phyloP scores from a whole-genome alignment of 2,888 invertebrate genomes.

The Hipparchia sbordonii region DNA sequence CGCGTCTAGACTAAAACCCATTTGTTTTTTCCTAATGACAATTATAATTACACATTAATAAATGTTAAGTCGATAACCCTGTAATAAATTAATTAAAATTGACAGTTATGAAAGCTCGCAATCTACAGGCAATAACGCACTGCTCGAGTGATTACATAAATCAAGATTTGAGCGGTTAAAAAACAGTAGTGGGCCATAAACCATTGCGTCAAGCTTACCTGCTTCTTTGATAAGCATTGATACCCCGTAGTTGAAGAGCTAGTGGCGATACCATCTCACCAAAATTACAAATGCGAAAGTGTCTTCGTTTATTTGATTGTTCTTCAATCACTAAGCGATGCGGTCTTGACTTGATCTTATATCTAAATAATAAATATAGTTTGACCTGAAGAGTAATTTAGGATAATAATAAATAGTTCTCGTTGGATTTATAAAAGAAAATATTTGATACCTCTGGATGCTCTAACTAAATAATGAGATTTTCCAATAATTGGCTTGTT shows the following conservation, averaged over 20 bases:
- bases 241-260: constrained; percentile 16
- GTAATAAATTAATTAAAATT: constrained; percentile 26
- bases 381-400: no score
- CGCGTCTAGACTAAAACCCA: constrained; percentile 15
- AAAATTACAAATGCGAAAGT: no score
- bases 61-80: constrained; percentile 14
- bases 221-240: constrained; percentile 38
- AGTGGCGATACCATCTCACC: background rate
- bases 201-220: constrained; percentile 53
- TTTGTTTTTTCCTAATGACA: constrained; percentile 10
- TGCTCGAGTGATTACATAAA: constrained; percentile 24
- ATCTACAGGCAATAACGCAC: constrained; percentile 18
- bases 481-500: no score
- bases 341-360: no score
- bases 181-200: constrained; percentile 69
- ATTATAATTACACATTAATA: constrained; percentile 13
- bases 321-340: no score
- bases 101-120: constrained; percentile 11
- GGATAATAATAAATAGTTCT: no score
- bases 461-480: no score
- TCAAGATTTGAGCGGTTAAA: constrained; percentile 26
- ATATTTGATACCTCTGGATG: no score
- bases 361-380: no score
- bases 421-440: no score
- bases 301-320: no score